phyloP scores from a whole-genome alignment of 2,797 vertebrate genomes.

The Sebastiscus tertius region DNA sequence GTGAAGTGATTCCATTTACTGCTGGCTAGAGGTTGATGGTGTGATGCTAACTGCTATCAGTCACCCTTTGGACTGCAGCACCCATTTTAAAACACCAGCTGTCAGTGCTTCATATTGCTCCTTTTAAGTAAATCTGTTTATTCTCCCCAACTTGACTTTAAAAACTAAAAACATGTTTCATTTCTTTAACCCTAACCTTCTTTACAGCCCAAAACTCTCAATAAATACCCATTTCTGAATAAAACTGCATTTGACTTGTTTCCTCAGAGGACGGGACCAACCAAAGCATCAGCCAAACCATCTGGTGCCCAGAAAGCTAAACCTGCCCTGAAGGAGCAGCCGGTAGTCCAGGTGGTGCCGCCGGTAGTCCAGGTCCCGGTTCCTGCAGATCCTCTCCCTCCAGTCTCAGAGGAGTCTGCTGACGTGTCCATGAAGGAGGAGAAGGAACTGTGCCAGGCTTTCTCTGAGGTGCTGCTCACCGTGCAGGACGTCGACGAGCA shows the following conservation, averaged over 20 bases:
- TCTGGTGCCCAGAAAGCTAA: conserved; percentile 34
- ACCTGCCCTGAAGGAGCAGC: neutral
- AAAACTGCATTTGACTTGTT: neutral
- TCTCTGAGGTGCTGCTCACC: conserved; percentile 86
- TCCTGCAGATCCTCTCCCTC: neutral
- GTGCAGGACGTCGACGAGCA: conserved; percentile 90
- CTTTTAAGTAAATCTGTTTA: too few relatives aligned
- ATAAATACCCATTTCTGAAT: neutral
- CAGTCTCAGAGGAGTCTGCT: conserved; percentile 7
- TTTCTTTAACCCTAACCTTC: too few relatives aligned
- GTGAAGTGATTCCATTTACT: too few relatives aligned
- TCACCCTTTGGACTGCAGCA: too few relatives aligned
- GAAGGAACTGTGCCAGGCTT: conserved; percentile 88
- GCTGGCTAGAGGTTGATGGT: too few relatives aligned
- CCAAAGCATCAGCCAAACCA: conserved; percentile 47
- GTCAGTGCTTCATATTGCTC: too few relatives aligned
- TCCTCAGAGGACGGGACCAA: conserved; percentile 47
- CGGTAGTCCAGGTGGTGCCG: neutral
- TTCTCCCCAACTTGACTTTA: too few relatives aligned
- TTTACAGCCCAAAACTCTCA: too few relatives aligned
- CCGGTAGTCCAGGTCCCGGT: neutral
- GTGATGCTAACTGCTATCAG: too few relatives aligned
- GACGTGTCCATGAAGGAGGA: conserved; percentile 88
- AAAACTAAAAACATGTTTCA: too few relatives aligned
- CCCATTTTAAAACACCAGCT: too few relatives aligned